Base-by-base conservation (phyloP, 2,888 invertebrate species). In the Ophion costatus region DNA sequence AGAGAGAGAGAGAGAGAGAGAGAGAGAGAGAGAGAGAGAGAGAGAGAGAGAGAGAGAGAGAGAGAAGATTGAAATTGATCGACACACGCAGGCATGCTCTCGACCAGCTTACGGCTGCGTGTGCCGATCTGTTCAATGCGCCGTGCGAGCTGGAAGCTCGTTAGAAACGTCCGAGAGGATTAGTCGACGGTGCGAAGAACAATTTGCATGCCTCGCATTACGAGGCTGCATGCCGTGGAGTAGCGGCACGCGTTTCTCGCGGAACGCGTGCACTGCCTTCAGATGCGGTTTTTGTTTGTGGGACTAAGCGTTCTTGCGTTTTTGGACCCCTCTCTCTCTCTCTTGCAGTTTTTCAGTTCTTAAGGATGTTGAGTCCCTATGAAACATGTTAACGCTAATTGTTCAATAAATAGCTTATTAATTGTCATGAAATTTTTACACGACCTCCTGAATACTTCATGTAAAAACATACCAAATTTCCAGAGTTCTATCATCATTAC, bases 171-270 rank as follows among this genome's bases (percentile, higher is more conserved):
- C 85, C 85, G 84, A 87, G 88, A 86, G 86, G 87, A 85, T 89
- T 89, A 82, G 88, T 83, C 83, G 82, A 82, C 82, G 80, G 82
- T 64, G 89, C 90, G 90, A 89, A 89, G 89, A 90, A 90, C 90
- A 89, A 90, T 90, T 89, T 89, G 88, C 90, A 89, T 89, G 88
- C 87, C 79, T 81, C 82, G 87, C 84, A 86, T 88, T 88, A 85
- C 89, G 79, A 80, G 69, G 82, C 80, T 82, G 89, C 86, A 87
- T 84, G 80, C 86, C 87, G 82, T 67, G 56, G 71, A 75, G 59
- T 80, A 45, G 38, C 71, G 76, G 67, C 85, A 82, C 80, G 80
- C 82, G 71, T 73, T 76, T 79, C 71, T 73, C 64, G 29, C 82
- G 69, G 63, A 57, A 38, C 66, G 59, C 57, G 20, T 1, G 2